phyloP scores from a whole-genome alignment of 2,113 vertebrate species.

The Mobula hypostoma region DNA sequence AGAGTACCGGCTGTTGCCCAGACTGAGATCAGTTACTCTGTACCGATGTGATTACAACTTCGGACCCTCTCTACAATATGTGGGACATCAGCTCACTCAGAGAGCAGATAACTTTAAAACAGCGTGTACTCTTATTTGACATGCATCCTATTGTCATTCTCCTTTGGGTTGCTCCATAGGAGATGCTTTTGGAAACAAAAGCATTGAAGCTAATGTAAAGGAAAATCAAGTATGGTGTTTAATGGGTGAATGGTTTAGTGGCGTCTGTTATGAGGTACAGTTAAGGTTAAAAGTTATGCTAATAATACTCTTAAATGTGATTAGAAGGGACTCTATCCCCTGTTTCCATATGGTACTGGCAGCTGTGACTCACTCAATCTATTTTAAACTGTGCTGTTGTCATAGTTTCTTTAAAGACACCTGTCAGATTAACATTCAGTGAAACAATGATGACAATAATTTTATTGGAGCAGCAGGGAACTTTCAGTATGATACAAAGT shows the following conservation, averaged over 20 bases:
- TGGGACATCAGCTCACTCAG: background rate
- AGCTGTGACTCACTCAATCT: conserved; percentile 9
- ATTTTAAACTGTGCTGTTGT: conserved; percentile 30
- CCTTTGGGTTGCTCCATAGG: background rate
- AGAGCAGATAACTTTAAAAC: background rate
- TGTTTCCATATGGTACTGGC: background rate
- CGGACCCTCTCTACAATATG: background rate
- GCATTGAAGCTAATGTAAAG: background rate
- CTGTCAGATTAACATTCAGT: conserved; percentile 26
- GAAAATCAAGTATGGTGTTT: background rate
- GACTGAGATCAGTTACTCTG: background rate
- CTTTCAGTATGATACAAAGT: conserved; percentile 27
- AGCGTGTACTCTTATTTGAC: background rate
- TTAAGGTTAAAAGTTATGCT: background rate
- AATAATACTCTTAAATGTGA: conserved; percentile 5
- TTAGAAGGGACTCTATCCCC: conserved; percentile 11
- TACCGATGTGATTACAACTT: background rate
- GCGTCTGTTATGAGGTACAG: background rate
- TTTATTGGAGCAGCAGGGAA: conserved; percentile 21
- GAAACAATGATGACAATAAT: conserved; percentile 25
- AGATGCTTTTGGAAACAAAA: background rate
- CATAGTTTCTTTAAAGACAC: conserved; percentile 13
- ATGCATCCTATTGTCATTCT: background rate
- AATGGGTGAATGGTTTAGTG: background rate
- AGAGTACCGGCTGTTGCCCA: background rate